A percentile compares a stretch with the other conserved stretches of the same genome.
phyloP scores from a whole-genome alignment of 2,888 invertebrate genomes.

The Serripes groenlandicus region DNA sequence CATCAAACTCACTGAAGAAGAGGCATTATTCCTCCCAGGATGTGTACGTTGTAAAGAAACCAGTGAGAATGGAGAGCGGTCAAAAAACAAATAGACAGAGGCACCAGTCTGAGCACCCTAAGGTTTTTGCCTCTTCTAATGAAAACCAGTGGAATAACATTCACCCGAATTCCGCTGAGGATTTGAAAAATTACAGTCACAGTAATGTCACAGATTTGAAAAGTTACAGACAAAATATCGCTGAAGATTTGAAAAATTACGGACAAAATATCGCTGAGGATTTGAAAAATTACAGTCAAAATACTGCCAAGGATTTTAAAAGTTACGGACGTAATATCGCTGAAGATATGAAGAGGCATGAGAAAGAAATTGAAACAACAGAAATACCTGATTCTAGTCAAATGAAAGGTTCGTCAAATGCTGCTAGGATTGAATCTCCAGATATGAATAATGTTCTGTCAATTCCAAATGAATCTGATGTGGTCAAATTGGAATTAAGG shows the following conservation, averaged over 20 bases:
- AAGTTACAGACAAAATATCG: background rate
- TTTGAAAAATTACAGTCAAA: background rate
- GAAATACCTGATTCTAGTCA: background rate
- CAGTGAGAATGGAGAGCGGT: background rate
- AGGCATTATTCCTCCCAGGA: conserved; percentile 21
- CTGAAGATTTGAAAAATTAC: background rate
- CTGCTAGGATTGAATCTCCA: background rate
- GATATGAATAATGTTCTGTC: background rate
- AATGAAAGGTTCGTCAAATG: background rate
- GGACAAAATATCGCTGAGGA: background rate
- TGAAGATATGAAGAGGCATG: background rate
- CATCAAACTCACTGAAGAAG: conserved; percentile 25
- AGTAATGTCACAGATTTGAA: background rate
- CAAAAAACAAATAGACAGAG: background rate
- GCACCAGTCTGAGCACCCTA: background rate
- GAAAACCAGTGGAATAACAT: background rate
- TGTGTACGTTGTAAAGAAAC: background rate
- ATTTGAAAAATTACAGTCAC: background rate
- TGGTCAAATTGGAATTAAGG: background rate
- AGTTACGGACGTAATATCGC: background rate
- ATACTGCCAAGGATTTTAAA: background rate
- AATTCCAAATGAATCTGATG: background rate
- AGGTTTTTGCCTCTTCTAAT: too few species aligned
- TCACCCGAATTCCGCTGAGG: background rate
- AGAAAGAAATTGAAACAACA: background rate